Evolutionary conservation across 2,113 vertebrate species (phyloP), one percentile per base, ranked within the genome.

Genomic region (Carassius gibelio): DNA sequence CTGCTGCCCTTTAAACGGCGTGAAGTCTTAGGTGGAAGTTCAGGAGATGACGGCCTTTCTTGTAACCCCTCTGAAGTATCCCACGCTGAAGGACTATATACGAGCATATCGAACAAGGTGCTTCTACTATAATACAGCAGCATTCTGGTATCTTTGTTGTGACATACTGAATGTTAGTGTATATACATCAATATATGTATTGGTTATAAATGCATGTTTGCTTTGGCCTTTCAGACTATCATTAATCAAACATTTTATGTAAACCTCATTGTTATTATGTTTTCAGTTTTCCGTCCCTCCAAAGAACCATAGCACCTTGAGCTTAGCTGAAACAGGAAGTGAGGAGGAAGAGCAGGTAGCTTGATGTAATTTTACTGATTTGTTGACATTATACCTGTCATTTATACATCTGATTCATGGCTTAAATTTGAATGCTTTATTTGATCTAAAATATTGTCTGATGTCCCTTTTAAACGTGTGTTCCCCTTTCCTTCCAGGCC

Each of bases 41-140:
- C 94, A 23, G 96, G 96, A 92, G 96, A 96, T 0, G 95, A 96
- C 0, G 90, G 94, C 55, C 90, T 95, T 81, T 93, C 94, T 78
- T 93, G 91, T 26, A 96, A 95, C 82, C 95, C 95, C 85, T 90
- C 94, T 23, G 95, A 96, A 90, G 91, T 93, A 75, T 94, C 93
- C 23, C 91, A 91, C 4, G 4, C 36, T 0, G 94, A 95, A 15
- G 83, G 64, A 21, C 3, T 93, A 62, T 89, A 88, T 76, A 89
- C 92, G 13, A 84, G 87, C 87, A 68, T 86, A 3, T 83, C 89
- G 82, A 89, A 87, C 86, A 95, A 95, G 95, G 98, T 95, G 91
- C 85, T 26, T 72, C 14, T 19, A 21, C n/a, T 21, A 30, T 69
- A 72, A 75, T 14, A 72, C 13, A 79, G 38, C 34, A 80, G 8